A percentile compares a stretch with the other conserved stretches of the same genome.
phyloP scores from a whole-genome alignment of 2,888 invertebrate species.

The Cataglyphis albicans region DNA sequence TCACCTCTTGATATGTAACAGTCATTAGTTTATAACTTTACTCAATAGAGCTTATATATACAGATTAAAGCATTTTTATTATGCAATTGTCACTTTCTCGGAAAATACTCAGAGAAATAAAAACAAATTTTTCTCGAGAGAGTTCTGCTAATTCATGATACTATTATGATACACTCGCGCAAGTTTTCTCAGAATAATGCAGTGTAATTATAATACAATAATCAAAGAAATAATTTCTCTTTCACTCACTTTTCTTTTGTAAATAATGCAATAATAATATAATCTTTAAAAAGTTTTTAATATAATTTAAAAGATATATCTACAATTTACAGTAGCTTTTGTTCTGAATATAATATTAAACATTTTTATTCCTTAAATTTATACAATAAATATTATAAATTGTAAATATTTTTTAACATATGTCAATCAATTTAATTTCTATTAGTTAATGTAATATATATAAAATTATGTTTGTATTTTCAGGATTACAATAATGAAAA shows the following conservation, averaged over 20 bases:
- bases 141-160: slow-evolving; percentile 15
- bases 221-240: slow-evolving; percentile 40
- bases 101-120: slow-evolving; percentile 20
- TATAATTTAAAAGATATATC: background rate
- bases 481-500: background rate
- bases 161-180: slow-evolving; percentile 26
- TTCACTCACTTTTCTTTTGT: slow-evolving; percentile 8
- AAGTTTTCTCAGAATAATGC: slow-evolving; percentile 53
- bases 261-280: slow-evolving; percentile 27
- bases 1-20: slow-evolving; percentile 33
- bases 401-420: too few relatives aligned
- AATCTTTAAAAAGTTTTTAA: slow-evolving; percentile 1
- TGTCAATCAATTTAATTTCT: background rate
- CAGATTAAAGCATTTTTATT: slow-evolving; percentile 41
- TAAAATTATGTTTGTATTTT: background rate
- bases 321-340: background rate
- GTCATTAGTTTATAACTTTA: slow-evolving; percentile 24
- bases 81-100: slow-evolving; percentile 40
- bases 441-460: background rate
- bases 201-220: background rate
- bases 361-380: background rate
- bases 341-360: background rate
- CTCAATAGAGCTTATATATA: slow-evolving; percentile 12
- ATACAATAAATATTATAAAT: background rate
- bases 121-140: slow-evolving; percentile 28